These are phyloP conservation scores for Iguana delicatissima DNA, from an alignment of 2,797 vertebrate genomes.

Conservation along the genomic window DNA sequence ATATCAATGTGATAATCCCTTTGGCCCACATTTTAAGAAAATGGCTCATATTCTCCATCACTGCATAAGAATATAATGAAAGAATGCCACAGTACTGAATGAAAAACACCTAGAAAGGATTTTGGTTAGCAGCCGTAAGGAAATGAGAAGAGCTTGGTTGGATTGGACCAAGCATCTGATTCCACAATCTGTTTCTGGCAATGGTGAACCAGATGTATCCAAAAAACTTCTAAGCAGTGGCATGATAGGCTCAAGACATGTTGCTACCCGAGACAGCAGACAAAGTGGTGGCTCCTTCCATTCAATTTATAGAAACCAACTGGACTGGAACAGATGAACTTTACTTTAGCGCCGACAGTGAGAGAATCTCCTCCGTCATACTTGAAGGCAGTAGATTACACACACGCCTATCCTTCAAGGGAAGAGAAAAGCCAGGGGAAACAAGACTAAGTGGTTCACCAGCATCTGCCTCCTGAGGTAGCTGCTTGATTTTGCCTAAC, in stretches of 20 bases:
- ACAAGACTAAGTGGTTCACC: no score
- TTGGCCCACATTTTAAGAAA: background rate
- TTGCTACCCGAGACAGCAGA: background rate
- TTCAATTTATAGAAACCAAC: background rate
- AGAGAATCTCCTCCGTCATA: background rate
- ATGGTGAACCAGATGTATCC: background rate
- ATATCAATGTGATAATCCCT: background rate
- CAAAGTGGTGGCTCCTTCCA: background rate
- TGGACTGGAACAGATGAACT: background rate
- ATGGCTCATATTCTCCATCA: background rate
- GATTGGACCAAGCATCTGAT: background rate
- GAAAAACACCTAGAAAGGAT: constrained; percentile 1
- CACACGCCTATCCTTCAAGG: background rate
- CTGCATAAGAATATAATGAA: background rate
- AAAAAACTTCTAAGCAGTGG: background rate
- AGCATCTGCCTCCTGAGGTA: background rate
- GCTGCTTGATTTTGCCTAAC: background rate
- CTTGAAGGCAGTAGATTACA: background rate
- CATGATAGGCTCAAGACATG: background rate
- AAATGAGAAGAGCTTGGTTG: background rate
- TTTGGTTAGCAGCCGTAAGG: background rate
- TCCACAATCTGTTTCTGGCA: background rate
- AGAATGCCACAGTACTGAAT: background rate
- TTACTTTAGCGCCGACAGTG: background rate
- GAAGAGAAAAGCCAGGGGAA: no score